Percentiles rank a stretch among this genome's conserved stretches.
Conservation (phyloP, 2,888 invertebrate species). For the Terebella lapidaria region DNA sequence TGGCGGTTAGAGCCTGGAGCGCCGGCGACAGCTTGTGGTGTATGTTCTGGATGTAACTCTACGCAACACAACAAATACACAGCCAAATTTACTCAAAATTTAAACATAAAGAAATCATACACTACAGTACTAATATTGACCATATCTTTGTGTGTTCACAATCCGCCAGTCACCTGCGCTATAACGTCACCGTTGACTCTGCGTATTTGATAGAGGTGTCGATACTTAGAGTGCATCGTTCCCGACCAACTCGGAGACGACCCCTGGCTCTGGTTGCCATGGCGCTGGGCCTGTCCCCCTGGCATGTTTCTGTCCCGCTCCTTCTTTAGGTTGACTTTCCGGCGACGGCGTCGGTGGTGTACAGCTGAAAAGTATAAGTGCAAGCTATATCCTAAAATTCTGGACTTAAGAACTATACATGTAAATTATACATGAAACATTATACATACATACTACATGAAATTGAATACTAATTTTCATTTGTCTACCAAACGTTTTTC, state of each 20-base stretch:
- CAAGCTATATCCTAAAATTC: background rate
- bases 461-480: no score
- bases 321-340: slow-evolving; percentile 53
- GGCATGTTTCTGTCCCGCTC: slow-evolving; percentile 57
- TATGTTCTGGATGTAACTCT: slow-evolving; percentile 43
- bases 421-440: no score
- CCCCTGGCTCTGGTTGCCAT: slow-evolving; percentile 9
- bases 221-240: slow-evolving; percentile 64
- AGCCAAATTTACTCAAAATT: background rate
- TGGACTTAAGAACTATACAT: background rate
- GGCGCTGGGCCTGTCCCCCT: slow-evolving; percentile 67
- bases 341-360: slow-evolving; percentile 25
- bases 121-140: background rate
- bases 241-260: slow-evolving; percentile 7
- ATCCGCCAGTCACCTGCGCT: no score
- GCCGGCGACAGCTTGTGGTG: slow-evolving; percentile 38
- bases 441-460: no score
- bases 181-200: slow-evolving; percentile 86
- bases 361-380: slow-evolving; percentile 17
- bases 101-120: background rate
- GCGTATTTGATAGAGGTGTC: slow-evolving; percentile 85
- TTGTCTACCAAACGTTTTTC: no score
- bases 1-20: background rate
- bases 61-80: slow-evolving; percentile 8
- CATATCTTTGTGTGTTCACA: background rate